These are phyloP conservation scores for Gorsachius goisagi DNA, from an alignment of 2,113 vertebrate species.

Conservation along the genomic window DNA sequence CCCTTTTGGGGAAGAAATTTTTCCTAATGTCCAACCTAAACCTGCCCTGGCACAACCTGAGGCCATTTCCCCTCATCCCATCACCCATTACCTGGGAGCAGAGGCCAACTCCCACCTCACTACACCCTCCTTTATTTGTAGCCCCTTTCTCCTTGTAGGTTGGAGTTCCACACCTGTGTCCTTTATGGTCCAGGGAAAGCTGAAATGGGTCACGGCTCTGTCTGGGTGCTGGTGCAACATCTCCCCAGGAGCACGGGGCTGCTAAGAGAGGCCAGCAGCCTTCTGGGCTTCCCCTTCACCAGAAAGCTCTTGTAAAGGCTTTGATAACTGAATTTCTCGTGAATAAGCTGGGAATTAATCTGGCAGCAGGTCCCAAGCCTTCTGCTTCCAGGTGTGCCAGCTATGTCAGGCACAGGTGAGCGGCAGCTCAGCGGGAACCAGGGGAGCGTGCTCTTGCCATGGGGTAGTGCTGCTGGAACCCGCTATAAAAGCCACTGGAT, in stretches of 20 bases:
- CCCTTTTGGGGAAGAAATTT: no score
- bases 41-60: no score
- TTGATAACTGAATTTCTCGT: not conserved
- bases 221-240: not conserved
- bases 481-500: accelerated
- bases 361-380: not conserved
- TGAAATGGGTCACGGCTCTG: accelerated
- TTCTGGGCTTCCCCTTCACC: not conserved
- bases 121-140: no score
- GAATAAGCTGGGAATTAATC: not conserved
- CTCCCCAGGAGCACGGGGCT: not conserved
- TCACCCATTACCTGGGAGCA: no score
- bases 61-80: no score
- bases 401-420: not conserved
- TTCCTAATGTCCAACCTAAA: no score
- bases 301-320: not conserved
- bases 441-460: not conserved
- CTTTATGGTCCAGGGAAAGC: not conserved
- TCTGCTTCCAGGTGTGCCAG: not conserved
- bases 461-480: not conserved
- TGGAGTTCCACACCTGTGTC: accelerated
- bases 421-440: not conserved
- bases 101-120: no score
- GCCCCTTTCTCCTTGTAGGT: not conserved
- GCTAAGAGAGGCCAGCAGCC: no score